Base-by-base conservation (phyloP, 2,797 vertebrate species). In the Botia almorhae region DNA sequence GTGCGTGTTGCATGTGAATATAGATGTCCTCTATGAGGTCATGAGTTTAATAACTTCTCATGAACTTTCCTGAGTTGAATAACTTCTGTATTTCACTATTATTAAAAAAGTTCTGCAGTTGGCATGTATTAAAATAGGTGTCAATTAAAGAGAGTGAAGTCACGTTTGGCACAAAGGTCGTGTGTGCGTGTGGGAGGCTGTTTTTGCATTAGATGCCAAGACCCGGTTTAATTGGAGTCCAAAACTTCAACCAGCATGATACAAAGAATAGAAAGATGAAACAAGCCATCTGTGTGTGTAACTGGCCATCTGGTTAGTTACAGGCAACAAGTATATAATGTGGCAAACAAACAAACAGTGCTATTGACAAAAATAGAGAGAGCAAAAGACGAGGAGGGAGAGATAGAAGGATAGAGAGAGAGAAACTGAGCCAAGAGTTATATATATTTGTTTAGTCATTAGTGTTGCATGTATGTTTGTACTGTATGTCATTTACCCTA, bases 291-390 rank as follows among this genome's bases (percentile, higher is more conserved):
- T 86, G 87, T 60, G 79, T 79, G 72, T 78, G 81, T 85, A 77
- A 61, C 76, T 72, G 48, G 69, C 85, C 85, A 84, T 86, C 85
- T 88, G 87, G 70, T 81, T 72, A 70, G 76, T 71, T 76, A 74
- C 16, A 61, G 74, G 33, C 76, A 85, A 76, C 70, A 83, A 69
- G 55, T 79, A 63, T 63, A 78, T 67, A 61, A 72, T 48, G 73
- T 81, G 53, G 64, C 80, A 82, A 84, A 80, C 73, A 86, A 85
- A 86, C 56, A 80, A 79, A 36, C 50, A 56, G 58, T 61, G 68
- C 50, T 36, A 69, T 16, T 33, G 48, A 72, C 60, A 72, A 29
- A 77, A 50, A 70, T 16, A 76, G 69, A 50, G 26, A 17, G 51
- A 65, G 29, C 19, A 39, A 46, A 53, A 50, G 19, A 67, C 46